A percentile compares a stretch with the other conserved stretches of the same genome.
phyloP scores from a whole-genome alignment of 2,888 invertebrate species.

The Brachynemurus nebulosus region DNA sequence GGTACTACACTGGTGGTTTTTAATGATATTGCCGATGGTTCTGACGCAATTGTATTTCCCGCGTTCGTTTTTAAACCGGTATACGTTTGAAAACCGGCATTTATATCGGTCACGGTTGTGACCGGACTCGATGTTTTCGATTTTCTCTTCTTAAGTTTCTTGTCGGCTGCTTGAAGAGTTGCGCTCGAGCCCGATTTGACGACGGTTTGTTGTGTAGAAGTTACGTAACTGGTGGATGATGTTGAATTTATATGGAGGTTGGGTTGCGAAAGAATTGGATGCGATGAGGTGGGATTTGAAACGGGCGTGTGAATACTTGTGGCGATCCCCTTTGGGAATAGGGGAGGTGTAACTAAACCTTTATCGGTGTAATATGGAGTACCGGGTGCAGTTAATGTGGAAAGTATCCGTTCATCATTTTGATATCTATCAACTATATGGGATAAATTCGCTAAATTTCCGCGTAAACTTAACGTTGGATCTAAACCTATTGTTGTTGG shows the following conservation, averaged over 20 bases:
- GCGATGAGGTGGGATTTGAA: constrained; percentile 19
- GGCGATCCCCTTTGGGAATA: constrained; percentile 28
- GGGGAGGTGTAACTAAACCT: constrained; percentile 22
- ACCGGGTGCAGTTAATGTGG: constrained; percentile 33
- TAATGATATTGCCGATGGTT: constrained; percentile 40
- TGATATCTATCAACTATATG: constrained; percentile 45
- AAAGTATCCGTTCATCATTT: constrained; percentile 40
- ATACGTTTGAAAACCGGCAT: constrained; percentile 44
- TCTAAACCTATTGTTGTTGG: background rate
- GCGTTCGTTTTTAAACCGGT: constrained; percentile 35
- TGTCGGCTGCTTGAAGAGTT: too few relatives aligned
- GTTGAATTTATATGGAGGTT: background rate
- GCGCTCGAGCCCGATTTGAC: background rate
- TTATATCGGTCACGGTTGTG: constrained; percentile 19
- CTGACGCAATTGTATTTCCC: constrained; percentile 23
- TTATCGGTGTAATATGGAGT: constrained; percentile 32
- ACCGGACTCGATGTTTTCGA: constrained; percentile 18
- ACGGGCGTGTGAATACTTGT: constrained; percentile 17
- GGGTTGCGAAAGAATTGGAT: constrained; percentile 28
- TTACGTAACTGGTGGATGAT: background rate
- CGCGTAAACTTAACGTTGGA: constrained; percentile 19
- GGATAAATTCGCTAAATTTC: constrained; percentile 41
- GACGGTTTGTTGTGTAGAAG: constrained; percentile 4
- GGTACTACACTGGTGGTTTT: constrained; percentile 61
- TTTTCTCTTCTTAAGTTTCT: constrained; percentile 15